A percentile compares a stretch with the other conserved stretches of the same genome.
Evolutionary conservation across 2,888 invertebrate genomes (phyloP).

Genomic region (Bombylius major): DNA sequence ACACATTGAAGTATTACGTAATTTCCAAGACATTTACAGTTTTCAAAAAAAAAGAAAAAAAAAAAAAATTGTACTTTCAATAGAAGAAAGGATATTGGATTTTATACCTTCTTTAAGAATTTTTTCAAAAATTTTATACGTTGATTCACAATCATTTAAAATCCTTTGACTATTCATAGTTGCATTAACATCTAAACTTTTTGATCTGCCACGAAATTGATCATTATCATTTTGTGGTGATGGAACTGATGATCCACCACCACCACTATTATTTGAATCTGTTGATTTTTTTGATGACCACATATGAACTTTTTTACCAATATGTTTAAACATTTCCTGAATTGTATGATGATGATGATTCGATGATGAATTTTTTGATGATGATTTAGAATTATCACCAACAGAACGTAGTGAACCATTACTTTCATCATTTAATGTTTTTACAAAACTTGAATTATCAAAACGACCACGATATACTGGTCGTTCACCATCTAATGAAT

Average conservation of each 20-base stretch:
- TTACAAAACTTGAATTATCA: constrained; percentile 32
- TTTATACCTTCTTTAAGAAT: constrained; percentile 59
- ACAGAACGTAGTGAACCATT: constrained; percentile 17
- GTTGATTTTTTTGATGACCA: constrained; percentile 54
- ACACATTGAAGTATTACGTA: too few species aligned
- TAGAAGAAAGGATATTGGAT: too few species aligned
- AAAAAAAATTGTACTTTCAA: too few species aligned
- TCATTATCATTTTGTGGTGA: constrained; percentile 41
- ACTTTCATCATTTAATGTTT: constrained; percentile 27
- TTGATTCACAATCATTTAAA: constrained; percentile 65
- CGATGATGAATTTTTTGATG: constrained; percentile 11
- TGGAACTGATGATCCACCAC: constrained; percentile 23
- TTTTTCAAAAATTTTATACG: constrained; percentile 67
- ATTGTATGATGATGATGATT: constrained; percentile 44
- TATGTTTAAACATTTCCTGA: constrained; percentile 62
- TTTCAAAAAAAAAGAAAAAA: too few species aligned
- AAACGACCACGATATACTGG: constrained; percentile 26
- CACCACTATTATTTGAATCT: constrained; percentile 30
- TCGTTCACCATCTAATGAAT: constrained; percentile 6
- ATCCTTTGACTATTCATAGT: constrained; percentile 38
- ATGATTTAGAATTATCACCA: constrained; percentile 18
- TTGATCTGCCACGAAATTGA: constrained; percentile 63
- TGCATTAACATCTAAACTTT: constrained; percentile 56
- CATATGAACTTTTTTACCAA: constrained; percentile 60
- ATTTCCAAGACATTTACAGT: too few species aligned